phyloP scores from a whole-genome alignment of 2,888 invertebrate genomes.

The Oxytorus armatus region DNA sequence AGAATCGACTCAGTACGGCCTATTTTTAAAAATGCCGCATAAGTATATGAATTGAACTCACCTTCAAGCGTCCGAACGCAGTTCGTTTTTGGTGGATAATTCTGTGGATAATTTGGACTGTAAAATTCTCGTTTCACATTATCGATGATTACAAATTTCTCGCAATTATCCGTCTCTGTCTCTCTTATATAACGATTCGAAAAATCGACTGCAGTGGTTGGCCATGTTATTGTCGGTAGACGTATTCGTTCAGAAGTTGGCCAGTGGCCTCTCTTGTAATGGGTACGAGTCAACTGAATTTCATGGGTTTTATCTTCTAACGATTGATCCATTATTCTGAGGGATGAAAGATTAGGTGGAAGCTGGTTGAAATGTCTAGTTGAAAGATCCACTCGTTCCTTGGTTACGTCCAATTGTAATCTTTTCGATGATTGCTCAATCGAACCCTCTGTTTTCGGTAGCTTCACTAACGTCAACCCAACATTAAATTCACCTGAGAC shows the following conservation, averaged over 20 bases:
- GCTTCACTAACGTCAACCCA: neutral
- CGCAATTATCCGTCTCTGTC: conserved; percentile 82
- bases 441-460: neutral
- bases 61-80: conserved; percentile 89
- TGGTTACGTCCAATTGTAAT: neutral
- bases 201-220: conserved; percentile 59
- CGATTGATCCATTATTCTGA: neutral
- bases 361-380: conserved; percentile 7
- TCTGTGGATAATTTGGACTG: conserved; percentile 89
- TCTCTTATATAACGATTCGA: conserved; percentile 78
- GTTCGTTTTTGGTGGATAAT: conserved; percentile 89
- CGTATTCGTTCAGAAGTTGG: conserved; percentile 14
- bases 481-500: neutral
- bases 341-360: conserved; percentile 15
- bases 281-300: neutral
- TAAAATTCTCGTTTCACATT: conserved; percentile 87
- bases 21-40: neutral
- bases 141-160: conserved; percentile 87
- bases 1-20: no score
- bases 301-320: neutral
- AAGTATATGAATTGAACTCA: conserved; percentile 82
- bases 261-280: conserved; percentile 19
- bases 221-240: conserved; percentile 27
- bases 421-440: neutral
- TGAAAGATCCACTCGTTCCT: conserved; percentile 1